Percentiles rank a stretch among this genome's conserved stretches.
Evolutionary conservation across 2,888 invertebrate genomes (phyloP).

Genomic region (Diarsia rubi): DNA sequence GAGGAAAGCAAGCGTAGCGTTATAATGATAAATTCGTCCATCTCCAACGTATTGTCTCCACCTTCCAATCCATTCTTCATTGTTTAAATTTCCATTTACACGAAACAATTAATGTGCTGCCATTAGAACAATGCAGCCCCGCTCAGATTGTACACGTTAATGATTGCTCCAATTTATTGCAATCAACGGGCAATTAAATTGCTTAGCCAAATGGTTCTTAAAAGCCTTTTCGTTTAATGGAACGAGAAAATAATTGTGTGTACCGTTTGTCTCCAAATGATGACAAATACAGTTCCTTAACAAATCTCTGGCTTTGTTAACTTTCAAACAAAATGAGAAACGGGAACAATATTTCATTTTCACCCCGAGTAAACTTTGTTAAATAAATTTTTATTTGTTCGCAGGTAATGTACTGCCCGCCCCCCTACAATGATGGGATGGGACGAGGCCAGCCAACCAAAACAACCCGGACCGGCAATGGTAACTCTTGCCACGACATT

Average conservation of each 20-base stretch:
- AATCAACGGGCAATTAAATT: conserved; percentile 8
- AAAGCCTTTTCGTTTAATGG: background rate
- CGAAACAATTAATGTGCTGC: conserved; percentile 17
- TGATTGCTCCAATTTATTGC: conserved; percentile 22
- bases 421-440: conserved; percentile 85
- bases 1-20: background rate
- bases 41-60: background rate
- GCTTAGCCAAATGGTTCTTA: background rate
- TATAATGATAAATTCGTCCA: background rate
- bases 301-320: background rate
- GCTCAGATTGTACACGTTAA: background rate
- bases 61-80: background rate
- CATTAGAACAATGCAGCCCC: conserved; percentile 21
- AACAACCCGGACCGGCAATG: conserved; percentile 93
- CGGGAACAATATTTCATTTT: conserved; percentile 22
- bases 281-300: conserved; percentile 19
- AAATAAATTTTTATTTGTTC: conserved; percentile 44
- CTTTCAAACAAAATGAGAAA: conserved; percentile 22
- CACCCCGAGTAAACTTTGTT: background rate
- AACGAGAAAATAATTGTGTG: background rate
- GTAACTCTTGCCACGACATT: conserved; percentile 92
- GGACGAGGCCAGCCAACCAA: conserved; percentile 91
- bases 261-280: conserved; percentile 9
- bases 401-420: conserved; percentile 91
- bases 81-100: conserved; percentile 28